These are phyloP conservation scores for Zaprionus obscuricornis DNA, from an alignment of 2,888 invertebrate genomes.

Conservation along the genomic window DNA sequence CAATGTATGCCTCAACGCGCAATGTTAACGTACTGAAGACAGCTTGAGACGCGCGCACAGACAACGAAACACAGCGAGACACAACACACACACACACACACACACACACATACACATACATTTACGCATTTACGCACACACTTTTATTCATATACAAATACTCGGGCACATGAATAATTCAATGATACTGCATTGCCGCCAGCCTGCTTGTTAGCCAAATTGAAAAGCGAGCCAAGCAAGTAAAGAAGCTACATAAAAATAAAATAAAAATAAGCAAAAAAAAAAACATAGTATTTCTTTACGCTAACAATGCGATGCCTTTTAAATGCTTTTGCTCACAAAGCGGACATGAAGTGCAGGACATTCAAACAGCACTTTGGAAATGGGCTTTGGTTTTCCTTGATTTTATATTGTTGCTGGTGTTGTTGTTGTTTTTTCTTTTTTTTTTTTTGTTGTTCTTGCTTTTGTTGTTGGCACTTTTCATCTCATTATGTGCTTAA, in stretches of 20 bases:
- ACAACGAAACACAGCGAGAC: constrained; percentile 20
- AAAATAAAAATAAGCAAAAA: constrained; percentile 12
- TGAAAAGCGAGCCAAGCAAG: too few relatives aligned
- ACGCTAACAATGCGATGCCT: constrained; percentile 47
- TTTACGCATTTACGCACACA: too few relatives aligned
- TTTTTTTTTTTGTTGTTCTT: neutral
- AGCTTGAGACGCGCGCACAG: constrained; percentile 37
- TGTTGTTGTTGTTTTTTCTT: too few relatives aligned
- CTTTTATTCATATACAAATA: constrained; percentile 37
- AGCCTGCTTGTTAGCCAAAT: constrained; percentile 53
- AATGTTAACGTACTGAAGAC: constrained; percentile 39
- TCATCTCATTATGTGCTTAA: constrained; percentile 30
- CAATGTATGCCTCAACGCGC: constrained; percentile 53
- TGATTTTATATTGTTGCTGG: too few relatives aligned
- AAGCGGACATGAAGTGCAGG: constrained; percentile 3
- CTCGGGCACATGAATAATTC: constrained; percentile 60
- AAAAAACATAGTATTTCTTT: constrained; percentile 12
- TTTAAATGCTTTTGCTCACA: constrained; percentile 29
- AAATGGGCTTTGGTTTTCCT: constrained; percentile 12
- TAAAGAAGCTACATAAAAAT: too few relatives aligned
- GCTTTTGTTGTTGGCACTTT: constrained; percentile 13
- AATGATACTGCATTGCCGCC: constrained; percentile 67
- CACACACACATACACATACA: too few relatives aligned
- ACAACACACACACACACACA: constrained; percentile 8
- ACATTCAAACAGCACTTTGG: neutral